Conservation (phyloP, 2,113 vertebrate species). For the Malurus melanocephalus region DNA sequence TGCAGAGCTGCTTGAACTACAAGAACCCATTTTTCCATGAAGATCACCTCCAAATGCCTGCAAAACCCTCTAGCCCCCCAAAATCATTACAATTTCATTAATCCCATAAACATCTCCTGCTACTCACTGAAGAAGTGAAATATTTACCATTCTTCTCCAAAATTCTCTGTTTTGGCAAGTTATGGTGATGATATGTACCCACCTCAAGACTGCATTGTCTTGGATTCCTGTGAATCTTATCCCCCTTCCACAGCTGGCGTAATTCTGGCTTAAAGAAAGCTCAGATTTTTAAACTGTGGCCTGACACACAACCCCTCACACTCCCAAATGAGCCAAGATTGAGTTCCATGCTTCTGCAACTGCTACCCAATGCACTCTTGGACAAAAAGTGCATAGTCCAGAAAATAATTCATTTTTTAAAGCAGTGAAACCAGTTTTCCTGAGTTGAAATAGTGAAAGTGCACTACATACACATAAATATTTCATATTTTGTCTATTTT, state of each 20-base stretch:
- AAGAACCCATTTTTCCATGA: not conserved
- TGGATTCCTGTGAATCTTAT: not conserved
- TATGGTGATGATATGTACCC: fast-evolving
- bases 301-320: not conserved
- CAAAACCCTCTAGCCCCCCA: fast-evolving
- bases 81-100: not conserved
- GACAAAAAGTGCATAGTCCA: not conserved
- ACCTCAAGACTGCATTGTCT: not conserved
- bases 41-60: not conserved
- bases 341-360: not conserved
- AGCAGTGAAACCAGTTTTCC: not conserved
- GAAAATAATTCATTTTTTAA: not conserved
- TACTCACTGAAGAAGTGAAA: not conserved
- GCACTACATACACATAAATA: not conserved
- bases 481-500: not conserved
- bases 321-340: not conserved
- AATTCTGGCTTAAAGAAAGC: not conserved
- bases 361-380: not conserved
- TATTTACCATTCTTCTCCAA: not conserved
- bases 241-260: not conserved
- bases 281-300: not conserved
- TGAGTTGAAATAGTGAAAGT: not conserved
- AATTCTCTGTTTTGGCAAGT: not conserved
- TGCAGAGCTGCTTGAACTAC: not conserved
- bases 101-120: not conserved